Evolutionary conservation across 2,888 invertebrate species (phyloP).

Genomic region (Saturnia japonica): DNA sequence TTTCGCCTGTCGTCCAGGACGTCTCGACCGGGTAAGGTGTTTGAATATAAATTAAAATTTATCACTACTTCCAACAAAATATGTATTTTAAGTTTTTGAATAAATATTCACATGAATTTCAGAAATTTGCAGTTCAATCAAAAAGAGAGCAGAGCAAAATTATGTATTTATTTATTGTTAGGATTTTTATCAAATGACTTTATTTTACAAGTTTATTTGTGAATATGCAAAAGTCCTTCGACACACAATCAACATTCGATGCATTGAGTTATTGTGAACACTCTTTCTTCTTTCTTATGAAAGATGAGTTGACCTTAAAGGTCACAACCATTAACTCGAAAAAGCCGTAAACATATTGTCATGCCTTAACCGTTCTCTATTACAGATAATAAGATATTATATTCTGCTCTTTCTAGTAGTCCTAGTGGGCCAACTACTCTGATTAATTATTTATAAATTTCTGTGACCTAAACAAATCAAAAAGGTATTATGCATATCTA

Average conservation of each 20-base stretch:
- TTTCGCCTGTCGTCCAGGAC: background rate
- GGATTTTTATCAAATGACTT: background rate
- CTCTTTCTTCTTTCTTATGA: background rate
- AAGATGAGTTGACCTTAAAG: background rate
- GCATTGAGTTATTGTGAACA: no score
- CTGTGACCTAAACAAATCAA: no score
- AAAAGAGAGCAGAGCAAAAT: background rate
- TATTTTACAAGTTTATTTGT: background rate
- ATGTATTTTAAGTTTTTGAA: background rate
- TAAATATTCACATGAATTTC: background rate
- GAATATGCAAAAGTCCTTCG: background rate
- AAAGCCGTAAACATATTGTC: background rate
- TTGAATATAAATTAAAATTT: background rate
- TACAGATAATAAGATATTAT: no score
- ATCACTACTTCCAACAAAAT: background rate
- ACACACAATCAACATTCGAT: background rate
- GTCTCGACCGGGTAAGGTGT: background rate
- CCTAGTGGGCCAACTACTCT: no score
- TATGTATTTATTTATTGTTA: background rate
- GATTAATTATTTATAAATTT: no score
- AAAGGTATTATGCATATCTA: no score
- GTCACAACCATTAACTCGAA: background rate
- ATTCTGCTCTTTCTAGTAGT: no score
- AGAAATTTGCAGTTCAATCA: no score
- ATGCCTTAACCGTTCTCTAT: background rate